Conservation (phyloP, 2,888 invertebrate species). For the Apomyelois bistriatella region DNA sequence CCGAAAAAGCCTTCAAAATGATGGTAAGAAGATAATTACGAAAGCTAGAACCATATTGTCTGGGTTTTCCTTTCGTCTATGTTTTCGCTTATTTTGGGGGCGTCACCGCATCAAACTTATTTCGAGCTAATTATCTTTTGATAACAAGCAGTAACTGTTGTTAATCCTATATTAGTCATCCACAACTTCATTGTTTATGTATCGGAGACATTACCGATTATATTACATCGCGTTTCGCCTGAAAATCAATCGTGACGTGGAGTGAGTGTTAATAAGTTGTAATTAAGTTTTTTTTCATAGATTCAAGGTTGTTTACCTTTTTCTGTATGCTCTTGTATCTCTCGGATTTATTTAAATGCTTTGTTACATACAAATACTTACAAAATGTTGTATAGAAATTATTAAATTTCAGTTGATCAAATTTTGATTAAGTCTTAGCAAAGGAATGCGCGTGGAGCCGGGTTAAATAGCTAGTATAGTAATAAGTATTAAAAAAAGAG, state of each 20-base stretch:
- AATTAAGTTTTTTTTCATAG: slow-evolving; percentile 1
- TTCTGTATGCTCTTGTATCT: neutral
- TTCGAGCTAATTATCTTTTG: neutral
- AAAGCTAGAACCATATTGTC: neutral
- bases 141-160: slow-evolving; percentile 1
- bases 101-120: slow-evolving; percentile 31
- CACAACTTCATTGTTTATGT: neutral
- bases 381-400: no score
- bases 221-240: neutral
- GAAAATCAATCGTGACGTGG: slow-evolving; percentile 17
- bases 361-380: no score
- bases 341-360: neutral
- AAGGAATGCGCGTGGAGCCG: no score
- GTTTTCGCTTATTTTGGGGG: slow-evolving; percentile 39
- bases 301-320: slow-evolving; percentile 6
- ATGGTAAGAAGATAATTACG: slow-evolving; percentile 43
- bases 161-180: slow-evolving; percentile 7
- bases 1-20: slow-evolving; percentile 35
- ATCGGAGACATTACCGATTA: neutral
- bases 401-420: no score
- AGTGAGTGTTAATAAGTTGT: slow-evolving; percentile 4
- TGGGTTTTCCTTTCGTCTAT: neutral
- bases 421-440: no score
- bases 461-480: no score
- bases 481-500: no score